Evolutionary conservation across 2,797 vertebrate species (phyloP), one percentile per base, ranked within the genome.

Genomic region (Xiphorhynchus erythropygius): DNA sequence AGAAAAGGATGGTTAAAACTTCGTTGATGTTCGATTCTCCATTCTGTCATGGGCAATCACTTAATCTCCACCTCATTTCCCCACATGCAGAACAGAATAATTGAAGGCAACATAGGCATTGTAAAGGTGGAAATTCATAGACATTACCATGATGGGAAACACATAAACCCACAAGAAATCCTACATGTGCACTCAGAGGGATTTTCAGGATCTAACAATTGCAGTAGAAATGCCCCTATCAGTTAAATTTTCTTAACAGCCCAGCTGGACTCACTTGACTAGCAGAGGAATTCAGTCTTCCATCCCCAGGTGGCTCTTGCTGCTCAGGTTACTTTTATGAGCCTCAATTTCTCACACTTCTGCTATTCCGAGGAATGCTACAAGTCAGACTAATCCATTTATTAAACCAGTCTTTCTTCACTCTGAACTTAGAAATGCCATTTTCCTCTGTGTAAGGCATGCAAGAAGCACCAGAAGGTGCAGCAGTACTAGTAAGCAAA

Each of bases 11-110:
- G 52, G 82, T 63, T 90, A 88, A 87, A 87, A 90, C 85, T 82
- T 90, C 10, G 24, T 59, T 87, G 59, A 64, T 82, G 63, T 90
- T 93, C 7, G 1, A 79, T 91, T 93, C 83, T 77, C 59, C 28
- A 14, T 60, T 88, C 80, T 86, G 83, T 67, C 74, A 76, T 2
- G 1, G 55, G 69, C 69, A 93, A 91, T 68, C 87, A 91, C 44
- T 95, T 89, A 73, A 91, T 94, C 87, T 93, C 57, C 70, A 69
- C 77, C 93, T 94, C 67, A 87, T 74, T 94, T 94, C 83, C 86
- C 56, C 60, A 71, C 80, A 70, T 4, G 5, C 53, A 87, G 53
- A 91, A 35, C 30, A 41, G 49, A 79, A 42, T 64, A 69, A 82
- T 67, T 52, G 42, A 63, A 82, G 42, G 57, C 53, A 95, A 76